Percentiles rank a stretch among this genome's conserved stretches.
Conservation (phyloP, 1,140 invertebrate species). For the Antheraea mylitta region DNA sequence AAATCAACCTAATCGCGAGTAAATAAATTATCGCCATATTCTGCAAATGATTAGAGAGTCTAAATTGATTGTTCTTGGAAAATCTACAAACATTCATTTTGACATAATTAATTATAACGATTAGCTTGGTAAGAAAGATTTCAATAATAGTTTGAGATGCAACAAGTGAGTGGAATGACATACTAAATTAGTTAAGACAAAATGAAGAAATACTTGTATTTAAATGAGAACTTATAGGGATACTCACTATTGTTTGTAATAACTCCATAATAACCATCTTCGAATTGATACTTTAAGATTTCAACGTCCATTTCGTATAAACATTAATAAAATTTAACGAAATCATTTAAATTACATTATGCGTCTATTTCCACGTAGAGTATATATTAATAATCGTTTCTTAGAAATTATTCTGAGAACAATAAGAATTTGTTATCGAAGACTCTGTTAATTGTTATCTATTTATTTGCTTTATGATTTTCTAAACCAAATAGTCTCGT, state of each 20-base stretch:
- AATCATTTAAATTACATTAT: neutral
- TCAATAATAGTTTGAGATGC: too few species aligned
- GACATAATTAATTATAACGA: too few species aligned
- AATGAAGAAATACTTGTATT: too few species aligned
- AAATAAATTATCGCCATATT: too few species aligned
- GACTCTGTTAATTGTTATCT: neutral
- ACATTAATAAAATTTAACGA: neutral
- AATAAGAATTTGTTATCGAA: neutral
- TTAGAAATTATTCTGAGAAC: neutral
- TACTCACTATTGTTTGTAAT: slow-evolving; percentile 56
- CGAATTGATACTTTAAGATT: slow-evolving; percentile 53
- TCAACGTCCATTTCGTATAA: slow-evolving; percentile 55
- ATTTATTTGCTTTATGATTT: neutral
- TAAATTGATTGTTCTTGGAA: too few species aligned
- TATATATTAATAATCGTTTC: neutral
- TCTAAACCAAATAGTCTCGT: neutral
- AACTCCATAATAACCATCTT: slow-evolving; percentile 51
- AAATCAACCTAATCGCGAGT: too few species aligned
- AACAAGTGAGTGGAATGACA: too few species aligned
- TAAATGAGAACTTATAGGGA: neutral
- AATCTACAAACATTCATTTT: too few species aligned
- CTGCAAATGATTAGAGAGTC: too few species aligned
- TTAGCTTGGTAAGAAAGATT: too few species aligned
- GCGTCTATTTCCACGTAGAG: neutral
- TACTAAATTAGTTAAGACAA: too few species aligned